Base-by-base conservation (phyloP, 2,888 invertebrate genomes). In the Alloplasta piceator region DNA sequence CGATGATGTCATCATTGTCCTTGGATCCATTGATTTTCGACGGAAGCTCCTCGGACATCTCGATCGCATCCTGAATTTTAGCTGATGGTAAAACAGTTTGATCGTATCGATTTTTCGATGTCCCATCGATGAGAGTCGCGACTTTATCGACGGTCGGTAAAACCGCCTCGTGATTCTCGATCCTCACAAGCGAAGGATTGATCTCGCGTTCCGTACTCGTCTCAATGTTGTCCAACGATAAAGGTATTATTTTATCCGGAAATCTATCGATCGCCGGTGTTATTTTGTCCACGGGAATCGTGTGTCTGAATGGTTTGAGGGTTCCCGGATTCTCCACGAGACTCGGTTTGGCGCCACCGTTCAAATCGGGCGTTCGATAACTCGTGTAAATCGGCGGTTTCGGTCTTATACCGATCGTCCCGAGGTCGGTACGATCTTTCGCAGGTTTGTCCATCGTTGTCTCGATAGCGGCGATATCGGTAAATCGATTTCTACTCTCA, bases 231-330 rank as follows among this genome's bases (percentile, higher is more conserved):
- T 68, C 55, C 0, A 68, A 5, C 4, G 61, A 43, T 10, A 58
- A 16, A 9, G 48, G n/a, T 41, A 70, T 52, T 6, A 14, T 50
- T 58, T 36, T 38, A 14, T 74, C 58, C 10, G 56, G 36, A 12
- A 56, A 66, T 36, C 63, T 73, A 2, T 84, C 74, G 5, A 89
- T 82, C 0, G 80, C 88, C 0, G 89, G 84, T 3, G 87, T 86
- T 26, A 92, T 91, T 70, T 92, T 92, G 70, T 92, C 92, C 0
- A 92, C 90, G 0, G 92, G 92, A 55, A 92, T 92, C 1, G 92
- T 91, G 73, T 92, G 92, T 39, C 90, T 87, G 66, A 92, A 92
- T 0, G 92, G 92, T 60, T 91, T 91, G 0, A 88, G 55, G 0
- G 90, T 91, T 0, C 88, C 91, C 1, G 89, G 87, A 67, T 88